Evolutionary conservation across 2,888 invertebrate species (phyloP).

Genomic region (Leptinotarsa juncta): DNA sequence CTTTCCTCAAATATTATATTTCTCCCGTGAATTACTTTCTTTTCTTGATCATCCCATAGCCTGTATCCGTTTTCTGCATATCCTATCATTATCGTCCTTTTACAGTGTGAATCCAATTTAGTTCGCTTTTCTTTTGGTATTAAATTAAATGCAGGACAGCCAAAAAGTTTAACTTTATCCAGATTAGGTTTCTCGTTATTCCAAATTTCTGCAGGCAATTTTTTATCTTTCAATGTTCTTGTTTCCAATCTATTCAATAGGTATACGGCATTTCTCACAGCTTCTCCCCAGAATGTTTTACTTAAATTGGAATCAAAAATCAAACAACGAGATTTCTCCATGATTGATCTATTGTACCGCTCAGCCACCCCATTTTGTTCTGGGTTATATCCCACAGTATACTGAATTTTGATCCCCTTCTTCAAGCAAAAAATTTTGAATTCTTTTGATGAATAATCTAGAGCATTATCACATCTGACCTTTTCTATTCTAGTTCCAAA

Average conservation of each 20-base stretch:
- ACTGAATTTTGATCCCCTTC: constrained; percentile 34
- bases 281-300: constrained; percentile 15
- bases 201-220: constrained; percentile 21
- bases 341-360: constrained; percentile 38
- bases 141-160: constrained; percentile 47
- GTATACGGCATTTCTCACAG: constrained; percentile 35
- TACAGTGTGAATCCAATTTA: constrained; percentile 53
- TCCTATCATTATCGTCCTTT: constrained; percentile 48
- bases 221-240: constrained; percentile 10
- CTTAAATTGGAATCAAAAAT: constrained; percentile 40
- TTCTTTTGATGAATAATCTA: constrained; percentile 38
- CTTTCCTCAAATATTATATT: constrained; percentile 42
- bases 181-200: constrained; percentile 49
- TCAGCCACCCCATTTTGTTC: too few species aligned
- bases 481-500: constrained; percentile 7
- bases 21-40: constrained; percentile 33
- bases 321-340: constrained; percentile 45
- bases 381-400: too few species aligned
- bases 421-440: constrained; percentile 40
- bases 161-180: constrained; percentile 55
- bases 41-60: constrained; percentile 34
- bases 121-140: constrained; percentile 42
- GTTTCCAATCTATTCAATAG: constrained; percentile 21
- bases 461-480: constrained; percentile 33
- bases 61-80: constrained; percentile 42